Conservation (phyloP, 1,140 invertebrate genomes). For the Brachionus plicatilis region DNA sequence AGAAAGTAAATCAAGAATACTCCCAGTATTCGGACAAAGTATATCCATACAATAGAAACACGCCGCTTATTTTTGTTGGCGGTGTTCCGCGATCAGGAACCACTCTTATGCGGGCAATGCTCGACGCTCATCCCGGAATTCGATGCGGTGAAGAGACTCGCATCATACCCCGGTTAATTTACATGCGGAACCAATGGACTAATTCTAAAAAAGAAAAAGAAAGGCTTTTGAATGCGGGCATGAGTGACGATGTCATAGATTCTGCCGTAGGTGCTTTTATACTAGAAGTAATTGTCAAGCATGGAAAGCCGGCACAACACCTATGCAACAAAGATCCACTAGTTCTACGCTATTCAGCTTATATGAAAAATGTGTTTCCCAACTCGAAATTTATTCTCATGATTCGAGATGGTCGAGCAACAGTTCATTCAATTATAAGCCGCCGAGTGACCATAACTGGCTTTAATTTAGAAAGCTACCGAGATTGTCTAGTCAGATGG, state of each 20-base stretch:
- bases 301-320: conserved; percentile 80
- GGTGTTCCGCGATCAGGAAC: conserved; percentile 93
- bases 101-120: conserved; percentile 91
- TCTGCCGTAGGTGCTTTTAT: conserved; percentile 92
- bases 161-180: conserved; percentile 79
- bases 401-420: conserved; percentile 92
- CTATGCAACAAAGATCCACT: conserved; percentile 98
- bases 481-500: conserved; percentile 90
- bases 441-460: conserved; percentile 94
- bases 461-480: conserved; percentile 85
- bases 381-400: conserved; percentile 91
- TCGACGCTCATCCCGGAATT: conserved; percentile 96
- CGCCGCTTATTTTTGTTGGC: conserved; percentile 69
- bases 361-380: conserved; percentile 62
- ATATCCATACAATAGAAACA: conserved; percentile 30
- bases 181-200: conserved; percentile 84
- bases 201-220: conserved; percentile 79
- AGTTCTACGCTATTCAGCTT: conserved; percentile 88
- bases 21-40: background rate
- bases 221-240: conserved; percentile 70
- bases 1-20: background rate
- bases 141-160: conserved; percentile 95
- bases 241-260: conserved; percentile 83
- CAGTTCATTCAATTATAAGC: conserved; percentile 95
- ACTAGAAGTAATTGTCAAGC: conserved; percentile 70